Percentiles rank a stretch among this genome's conserved stretches.
Evolutionary conservation across 1,140 invertebrate genomes (phyloP).

Genomic region (Steinernema khuongi): DNA sequence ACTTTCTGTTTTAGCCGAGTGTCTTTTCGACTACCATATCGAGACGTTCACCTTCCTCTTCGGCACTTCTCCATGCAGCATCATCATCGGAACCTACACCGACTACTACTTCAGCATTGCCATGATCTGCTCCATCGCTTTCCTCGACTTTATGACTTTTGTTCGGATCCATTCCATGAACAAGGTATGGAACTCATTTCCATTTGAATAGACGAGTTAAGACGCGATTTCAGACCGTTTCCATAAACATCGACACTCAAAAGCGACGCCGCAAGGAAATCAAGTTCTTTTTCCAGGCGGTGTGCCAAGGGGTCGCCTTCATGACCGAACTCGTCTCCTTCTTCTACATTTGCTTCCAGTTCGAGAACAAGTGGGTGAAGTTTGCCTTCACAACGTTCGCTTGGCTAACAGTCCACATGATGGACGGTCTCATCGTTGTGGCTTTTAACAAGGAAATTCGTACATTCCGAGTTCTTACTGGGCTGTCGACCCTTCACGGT

Average conservation of each 20-base stretch:
- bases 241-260: not conserved
- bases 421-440: conserved; percentile 17
- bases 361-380: conserved; percentile 17
- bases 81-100: conserved; percentile 2
- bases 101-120: conserved; percentile 4
- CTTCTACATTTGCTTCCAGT: conserved; percentile 18
- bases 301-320: conserved; percentile 17
- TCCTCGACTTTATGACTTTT: not conserved
- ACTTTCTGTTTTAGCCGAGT: not conserved
- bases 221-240: too few species aligned
- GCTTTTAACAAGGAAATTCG: conserved; percentile 10
- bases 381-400: conserved; percentile 21
- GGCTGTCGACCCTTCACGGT: not conserved
- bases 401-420: conserved; percentile 17
- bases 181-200: not conserved
- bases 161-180: not conserved
- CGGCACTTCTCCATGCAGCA: not conserved
- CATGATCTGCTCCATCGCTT: not conserved
- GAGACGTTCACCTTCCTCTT: conserved; percentile 10
- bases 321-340: conserved; percentile 22
- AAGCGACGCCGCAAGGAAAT: conserved; percentile 9
- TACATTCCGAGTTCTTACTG: not conserved
- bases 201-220: too few species aligned
- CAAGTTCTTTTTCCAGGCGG: conserved; percentile 12
- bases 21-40: conserved; percentile 9